phyloP scores from a whole-genome alignment of 1,140 invertebrate genomes.

The Heliconius eleuchia region DNA sequence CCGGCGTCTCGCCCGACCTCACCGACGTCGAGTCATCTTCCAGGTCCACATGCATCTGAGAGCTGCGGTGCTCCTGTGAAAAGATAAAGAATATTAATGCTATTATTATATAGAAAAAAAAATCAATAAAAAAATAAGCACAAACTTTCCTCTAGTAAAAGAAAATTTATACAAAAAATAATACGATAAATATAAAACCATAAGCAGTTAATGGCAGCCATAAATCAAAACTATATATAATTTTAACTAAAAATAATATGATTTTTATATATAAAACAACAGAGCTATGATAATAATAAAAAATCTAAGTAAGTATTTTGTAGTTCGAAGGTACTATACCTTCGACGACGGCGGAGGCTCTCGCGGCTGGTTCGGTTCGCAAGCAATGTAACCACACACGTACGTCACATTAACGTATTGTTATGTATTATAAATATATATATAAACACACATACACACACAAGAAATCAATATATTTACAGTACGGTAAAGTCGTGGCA shows the following conservation, averaged over 20 bases:
- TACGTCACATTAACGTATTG: conserved; percentile 65
- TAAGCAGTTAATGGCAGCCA: too few relatives aligned
- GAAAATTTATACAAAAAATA: too few relatives aligned
- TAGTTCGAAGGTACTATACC: conserved; percentile 44
- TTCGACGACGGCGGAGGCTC: conserved; percentile 77
- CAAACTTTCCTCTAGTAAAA: too few relatives aligned
- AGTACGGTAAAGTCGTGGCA: too few relatives aligned
- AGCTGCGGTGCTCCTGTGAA: conserved; percentile 90
- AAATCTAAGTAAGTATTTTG: background rate
- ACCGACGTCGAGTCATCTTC: conserved; percentile 94
- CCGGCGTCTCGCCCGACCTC: conserved; percentile 89
- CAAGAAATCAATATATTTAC: too few relatives aligned
- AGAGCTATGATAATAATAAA: background rate
- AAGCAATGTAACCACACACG: conserved; percentile 70
- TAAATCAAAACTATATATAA: too few relatives aligned
- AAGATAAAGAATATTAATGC: too few relatives aligned
- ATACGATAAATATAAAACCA: too few relatives aligned
- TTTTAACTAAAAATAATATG: too few relatives aligned
- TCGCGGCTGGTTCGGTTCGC: conserved; percentile 75
- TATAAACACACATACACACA: background rate
- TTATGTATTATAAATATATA: conserved; percentile 3
- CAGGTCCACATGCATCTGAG: conserved; percentile 92
- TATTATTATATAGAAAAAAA: too few relatives aligned
- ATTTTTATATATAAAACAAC: too few relatives aligned
- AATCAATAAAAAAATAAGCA: too few relatives aligned